Evolutionary conservation across 1,140 invertebrate species (phyloP).

Genomic region (Nilaparvata lugens): DNA sequence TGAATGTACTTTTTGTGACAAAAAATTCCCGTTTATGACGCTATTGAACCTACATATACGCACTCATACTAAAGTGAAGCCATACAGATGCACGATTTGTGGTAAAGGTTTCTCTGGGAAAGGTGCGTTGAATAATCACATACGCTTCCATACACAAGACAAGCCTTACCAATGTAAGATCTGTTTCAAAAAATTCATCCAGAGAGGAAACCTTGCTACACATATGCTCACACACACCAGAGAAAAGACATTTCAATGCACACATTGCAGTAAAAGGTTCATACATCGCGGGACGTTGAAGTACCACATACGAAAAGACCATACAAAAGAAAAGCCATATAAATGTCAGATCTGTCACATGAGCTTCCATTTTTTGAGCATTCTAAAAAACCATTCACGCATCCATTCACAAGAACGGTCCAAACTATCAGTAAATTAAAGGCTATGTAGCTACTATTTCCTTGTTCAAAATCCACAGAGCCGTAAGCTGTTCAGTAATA

Average conservation of each 20-base stretch:
- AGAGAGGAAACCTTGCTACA: too few species aligned
- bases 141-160: background rate
- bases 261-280: slow-evolving; percentile 18
- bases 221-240: background rate
- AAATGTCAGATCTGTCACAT: background rate
- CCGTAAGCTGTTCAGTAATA: too few species aligned
- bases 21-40: background rate
- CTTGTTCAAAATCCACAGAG: too few species aligned
- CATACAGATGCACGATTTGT: background rate
- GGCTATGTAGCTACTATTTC: too few species aligned
- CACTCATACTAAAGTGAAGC: background rate
- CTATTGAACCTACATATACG: background rate
- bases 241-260: slow-evolving; percentile 1
- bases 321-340: background rate
- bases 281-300: background rate
- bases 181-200: background rate
- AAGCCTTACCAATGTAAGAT: background rate
- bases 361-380: too few species aligned
- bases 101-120: background rate
- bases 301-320: background rate
- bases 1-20: background rate
- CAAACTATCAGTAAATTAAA: too few species aligned
- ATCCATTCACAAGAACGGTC: too few species aligned
- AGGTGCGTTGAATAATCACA: background rate
- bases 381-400: too few species aligned